Percentiles rank a stretch among this genome's conserved stretches.
phyloP scores from a whole-genome alignment of 2,113 vertebrate genomes.

The Cololabis saira region DNA sequence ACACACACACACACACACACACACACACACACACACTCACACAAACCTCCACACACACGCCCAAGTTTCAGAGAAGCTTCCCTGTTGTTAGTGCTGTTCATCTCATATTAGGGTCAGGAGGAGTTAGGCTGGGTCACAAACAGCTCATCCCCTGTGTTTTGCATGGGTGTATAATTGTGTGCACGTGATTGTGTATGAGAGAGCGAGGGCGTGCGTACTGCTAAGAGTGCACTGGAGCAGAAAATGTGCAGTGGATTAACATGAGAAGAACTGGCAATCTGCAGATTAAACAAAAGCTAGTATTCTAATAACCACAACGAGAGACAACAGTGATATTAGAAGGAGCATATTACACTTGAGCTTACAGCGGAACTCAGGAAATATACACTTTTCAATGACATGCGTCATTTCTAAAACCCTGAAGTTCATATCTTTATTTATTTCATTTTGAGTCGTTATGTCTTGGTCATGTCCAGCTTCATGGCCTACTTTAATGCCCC shows the following conservation, averaged over 20 bases:
- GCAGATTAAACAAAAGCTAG: slow-evolving; percentile 49
- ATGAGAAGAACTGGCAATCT: slow-evolving; percentile 47
- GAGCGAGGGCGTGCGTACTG: slow-evolving; percentile 28
- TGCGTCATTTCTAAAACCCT: background rate
- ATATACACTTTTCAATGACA: background rate
- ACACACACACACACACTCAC: background rate
- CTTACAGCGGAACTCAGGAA: background rate
- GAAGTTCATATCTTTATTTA: slow-evolving; percentile 6
- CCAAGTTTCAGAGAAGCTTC: slow-evolving; percentile 15
- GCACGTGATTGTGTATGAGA: slow-evolving; percentile 6
- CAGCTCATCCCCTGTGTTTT: slow-evolving; percentile 35
- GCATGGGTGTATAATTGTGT: slow-evolving; percentile 10
- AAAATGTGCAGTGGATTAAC: slow-evolving; percentile 81
- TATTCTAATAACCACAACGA: slow-evolving; percentile 35
- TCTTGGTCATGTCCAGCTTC: slow-evolving; percentile 15
- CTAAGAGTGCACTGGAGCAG: slow-evolving; percentile 49
- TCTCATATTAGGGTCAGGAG: slow-evolving; percentile 68
- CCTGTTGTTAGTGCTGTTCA: slow-evolving; percentile 37
- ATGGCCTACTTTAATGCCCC: slow-evolving; percentile 43
- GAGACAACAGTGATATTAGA: slow-evolving; percentile 18
- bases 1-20: background rate
- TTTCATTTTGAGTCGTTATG: slow-evolving; percentile 11
- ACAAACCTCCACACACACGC: too few species aligned
- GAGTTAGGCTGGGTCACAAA: slow-evolving; percentile 51
- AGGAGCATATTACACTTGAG: background rate